phyloP scores from a whole-genome alignment of 92 coral and sea anemone species.

The Epizoanthus scotinus region DNA sequence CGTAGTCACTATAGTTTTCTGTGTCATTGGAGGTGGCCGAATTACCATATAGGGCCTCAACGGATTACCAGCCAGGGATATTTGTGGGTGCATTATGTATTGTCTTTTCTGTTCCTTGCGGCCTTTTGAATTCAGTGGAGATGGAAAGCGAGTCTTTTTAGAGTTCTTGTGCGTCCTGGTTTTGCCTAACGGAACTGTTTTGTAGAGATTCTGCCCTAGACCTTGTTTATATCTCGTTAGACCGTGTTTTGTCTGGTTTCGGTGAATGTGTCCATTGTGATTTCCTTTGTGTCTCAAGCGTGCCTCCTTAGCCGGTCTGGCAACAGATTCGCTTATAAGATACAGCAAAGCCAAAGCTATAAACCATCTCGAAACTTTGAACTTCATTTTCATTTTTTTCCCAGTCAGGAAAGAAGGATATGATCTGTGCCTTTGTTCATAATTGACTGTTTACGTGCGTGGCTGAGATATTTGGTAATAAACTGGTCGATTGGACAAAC shows the following conservation, averaged over 20 bases:
- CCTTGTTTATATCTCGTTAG: slow-evolving; percentile 47
- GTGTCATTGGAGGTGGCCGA: slow-evolving; percentile 95
- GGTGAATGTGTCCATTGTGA: background rate
- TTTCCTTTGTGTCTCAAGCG: background rate
- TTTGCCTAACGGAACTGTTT: slow-evolving; percentile 49
- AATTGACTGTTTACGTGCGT: slow-evolving; percentile 21
- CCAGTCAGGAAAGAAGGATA: background rate
- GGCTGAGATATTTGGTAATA: slow-evolving; percentile 46
- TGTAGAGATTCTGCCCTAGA: slow-evolving; percentile 40
- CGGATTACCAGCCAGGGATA: slow-evolving; percentile 46
- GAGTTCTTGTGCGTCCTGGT: slow-evolving; percentile 33
- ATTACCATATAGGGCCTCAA: slow-evolving; percentile 88
- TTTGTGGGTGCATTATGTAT: slow-evolving; percentile 75
- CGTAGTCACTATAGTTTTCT: slow-evolving; percentile 94
- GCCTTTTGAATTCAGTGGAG: slow-evolving; percentile 54
- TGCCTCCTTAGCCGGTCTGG: slow-evolving; percentile 50
- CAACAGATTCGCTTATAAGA: slow-evolving; percentile 34
- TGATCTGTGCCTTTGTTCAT: slow-evolving; percentile 31
- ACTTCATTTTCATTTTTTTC: slow-evolving; percentile 51
- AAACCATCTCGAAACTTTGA: slow-evolving; percentile 36
- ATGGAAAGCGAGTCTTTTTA: slow-evolving; percentile 27
- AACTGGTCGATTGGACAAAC: background rate
- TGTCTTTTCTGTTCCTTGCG: slow-evolving; percentile 86
- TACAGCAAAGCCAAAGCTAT: slow-evolving; percentile 42
- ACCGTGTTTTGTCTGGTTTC: slow-evolving; percentile 43